phyloP scores from a whole-genome alignment of 1,140 invertebrate genomes.

The Bombus sibiricus region DNA sequence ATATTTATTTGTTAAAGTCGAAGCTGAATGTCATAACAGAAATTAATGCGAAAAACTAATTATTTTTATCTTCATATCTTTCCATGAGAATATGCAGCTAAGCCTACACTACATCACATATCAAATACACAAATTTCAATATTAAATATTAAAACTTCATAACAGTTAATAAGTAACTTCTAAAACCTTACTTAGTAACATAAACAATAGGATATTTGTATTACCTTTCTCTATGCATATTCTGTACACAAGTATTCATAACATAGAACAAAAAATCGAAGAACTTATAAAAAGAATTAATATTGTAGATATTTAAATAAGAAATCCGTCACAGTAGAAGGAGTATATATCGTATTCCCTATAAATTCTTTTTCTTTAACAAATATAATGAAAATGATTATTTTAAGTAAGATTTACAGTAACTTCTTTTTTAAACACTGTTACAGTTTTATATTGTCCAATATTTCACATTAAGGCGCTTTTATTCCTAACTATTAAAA shows the following conservation, averaged over 20 bases:
- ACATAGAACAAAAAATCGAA: neutral
- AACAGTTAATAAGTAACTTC: neutral
- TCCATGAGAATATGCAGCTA: conserved; percentile 67
- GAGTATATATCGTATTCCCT: neutral
- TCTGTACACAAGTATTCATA: neutral
- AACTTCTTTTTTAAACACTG: neutral
- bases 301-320: neutral
- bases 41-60: conserved; percentile 11
- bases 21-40: neutral
- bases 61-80: conserved; percentile 5
- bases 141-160: neutral
- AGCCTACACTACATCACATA: conserved; percentile 54
- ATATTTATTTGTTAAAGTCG: neutral
- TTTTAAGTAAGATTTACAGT: neutral
- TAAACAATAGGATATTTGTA: neutral
- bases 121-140: neutral
- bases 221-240: neutral
- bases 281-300: neutral
- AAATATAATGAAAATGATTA: neutral
- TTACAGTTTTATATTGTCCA: neutral
- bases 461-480: neutral
- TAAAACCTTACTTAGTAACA: neutral
- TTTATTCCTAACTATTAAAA: neutral
- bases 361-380: neutral
- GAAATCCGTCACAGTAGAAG: neutral